Base-by-base conservation (phyloP, 2,888 invertebrate species). In the Dascillus cervinus region DNA sequence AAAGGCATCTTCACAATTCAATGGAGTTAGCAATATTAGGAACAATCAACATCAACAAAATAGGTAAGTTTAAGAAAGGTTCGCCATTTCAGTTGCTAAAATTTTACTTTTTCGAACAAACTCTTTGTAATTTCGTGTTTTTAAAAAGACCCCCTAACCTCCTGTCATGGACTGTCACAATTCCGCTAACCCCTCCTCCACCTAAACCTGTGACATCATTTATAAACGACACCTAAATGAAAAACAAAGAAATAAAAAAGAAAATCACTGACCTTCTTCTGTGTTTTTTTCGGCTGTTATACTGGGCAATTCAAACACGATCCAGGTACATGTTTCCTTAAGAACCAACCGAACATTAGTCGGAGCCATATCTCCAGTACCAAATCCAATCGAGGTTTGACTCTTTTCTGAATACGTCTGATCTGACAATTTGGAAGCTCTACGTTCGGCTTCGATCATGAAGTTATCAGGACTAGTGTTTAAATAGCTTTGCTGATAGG, bases 261-360 rank as follows among this genome's bases (percentile, higher is more conserved):
- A 8, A 31, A 19, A 5, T n/a, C 12, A 27, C 30, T 20, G 41
- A 55, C 59, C 62, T 51, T 80, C 80, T 1, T 69, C 56, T 0
- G 75, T 70, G 13, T 72, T 73, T 47, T 70, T 71, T 20, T 77
- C 70, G 3, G 66, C 80, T 0, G 80, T 79, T 33, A 69, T 66
- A 46, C 77, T 76, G 0, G 75, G 73, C 40, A 81, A 58, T 41
- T 80, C 79, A 42, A 77, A 77, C 3, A 85, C 54, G 32, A 75
- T 71, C 21, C 66, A 53, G 0, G 82, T 79, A 23, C 75, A 71
- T 0, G 82, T 82, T 65, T 84, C 84, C 34, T 66, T 72, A 2
- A 85, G 62, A n/a, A 67, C 63, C 3, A 85, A 61, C 43, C 71
- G 72, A 14, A 82, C 71, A 49, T 72, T 72, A 2, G 72, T 63